Conservation (phyloP, 2,797 vertebrate species). For the Sebastes steindachneri region DNA sequence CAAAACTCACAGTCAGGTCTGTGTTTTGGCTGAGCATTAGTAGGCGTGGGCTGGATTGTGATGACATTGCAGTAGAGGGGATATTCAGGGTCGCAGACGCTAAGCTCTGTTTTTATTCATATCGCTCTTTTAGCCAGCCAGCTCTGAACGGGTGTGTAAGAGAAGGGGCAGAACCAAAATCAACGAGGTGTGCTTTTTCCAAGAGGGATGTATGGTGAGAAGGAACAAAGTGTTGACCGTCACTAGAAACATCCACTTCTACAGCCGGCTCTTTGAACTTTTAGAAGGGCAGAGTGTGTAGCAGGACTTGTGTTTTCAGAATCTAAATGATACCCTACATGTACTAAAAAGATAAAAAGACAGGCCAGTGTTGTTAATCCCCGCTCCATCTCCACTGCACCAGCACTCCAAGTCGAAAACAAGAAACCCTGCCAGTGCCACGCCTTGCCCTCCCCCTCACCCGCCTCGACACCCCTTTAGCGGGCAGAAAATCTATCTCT, state of each 20-base stretch:
- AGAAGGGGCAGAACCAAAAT: conserved; percentile 5
- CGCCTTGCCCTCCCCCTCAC: conserved; percentile 46
- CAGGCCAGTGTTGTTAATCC: background rate
- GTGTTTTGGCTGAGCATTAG: conserved; percentile 47
- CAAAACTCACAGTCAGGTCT: conserved; percentile 40
- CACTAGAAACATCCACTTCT: background rate
- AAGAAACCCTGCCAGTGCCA: conserved; percentile 55
- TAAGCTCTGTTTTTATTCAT: conserved; percentile 57
- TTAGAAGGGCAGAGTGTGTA: background rate
- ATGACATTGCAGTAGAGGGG: conserved; percentile 49
- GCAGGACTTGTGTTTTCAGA: background rate
- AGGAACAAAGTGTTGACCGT: background rate
- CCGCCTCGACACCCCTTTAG: conserved; percentile 29
- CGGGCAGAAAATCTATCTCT: conserved; percentile 53
- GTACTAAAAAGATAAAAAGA: background rate
- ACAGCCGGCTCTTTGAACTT: background rate
- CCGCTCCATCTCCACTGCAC: conserved; percentile 52
- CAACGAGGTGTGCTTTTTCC: background rate
- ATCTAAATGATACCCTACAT: background rate
- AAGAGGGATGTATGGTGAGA: background rate
- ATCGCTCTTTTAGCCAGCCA: conserved; percentile 12
- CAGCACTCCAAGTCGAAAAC: conserved; percentile 58
- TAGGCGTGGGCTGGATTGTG: conserved; percentile 42
- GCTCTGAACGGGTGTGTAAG: conserved; percentile 11
- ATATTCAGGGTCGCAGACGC: conserved; percentile 52